phyloP scores from a whole-genome alignment of 1,140 invertebrate species.

The Brachionus sp. region DNA sequence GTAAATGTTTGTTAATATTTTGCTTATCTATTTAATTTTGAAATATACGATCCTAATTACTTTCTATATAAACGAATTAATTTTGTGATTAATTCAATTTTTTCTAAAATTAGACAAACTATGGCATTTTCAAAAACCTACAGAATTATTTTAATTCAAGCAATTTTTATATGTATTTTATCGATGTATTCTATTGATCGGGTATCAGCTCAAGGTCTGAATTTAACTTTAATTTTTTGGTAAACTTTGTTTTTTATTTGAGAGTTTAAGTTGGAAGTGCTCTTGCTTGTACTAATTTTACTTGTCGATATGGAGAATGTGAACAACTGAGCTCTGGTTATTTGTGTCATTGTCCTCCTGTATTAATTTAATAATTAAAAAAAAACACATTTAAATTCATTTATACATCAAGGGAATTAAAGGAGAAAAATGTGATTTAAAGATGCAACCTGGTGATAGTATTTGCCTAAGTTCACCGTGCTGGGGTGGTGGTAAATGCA shows the following conservation, averaged over 20 bases:
- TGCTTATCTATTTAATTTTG: background rate
- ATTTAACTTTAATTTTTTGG: background rate
- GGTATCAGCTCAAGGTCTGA: background rate
- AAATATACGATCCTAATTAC: background rate
- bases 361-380: background rate
- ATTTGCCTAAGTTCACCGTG: constrained; percentile 34
- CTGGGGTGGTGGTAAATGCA: constrained; percentile 32
- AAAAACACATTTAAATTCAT: background rate
- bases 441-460: constrained; percentile 15
- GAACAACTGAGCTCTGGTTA: constrained; percentile 18
- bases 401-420: constrained; percentile 1
- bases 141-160: background rate
- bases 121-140: background rate
- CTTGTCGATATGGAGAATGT: constrained; percentile 45
- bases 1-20: constrained; percentile 7
- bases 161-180: background rate
- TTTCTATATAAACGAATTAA: background rate
- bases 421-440: constrained; percentile 8
- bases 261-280: background rate
- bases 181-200: background rate
- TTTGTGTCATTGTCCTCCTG: constrained; percentile 20
- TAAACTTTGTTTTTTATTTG: background rate
- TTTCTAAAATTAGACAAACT: background rate
- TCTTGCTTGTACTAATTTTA: constrained; percentile 40
- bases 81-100: background rate